Evolutionary conservation across 1,140 invertebrate species (phyloP).

Genomic region (Leptestheria dahalacensis): DNA sequence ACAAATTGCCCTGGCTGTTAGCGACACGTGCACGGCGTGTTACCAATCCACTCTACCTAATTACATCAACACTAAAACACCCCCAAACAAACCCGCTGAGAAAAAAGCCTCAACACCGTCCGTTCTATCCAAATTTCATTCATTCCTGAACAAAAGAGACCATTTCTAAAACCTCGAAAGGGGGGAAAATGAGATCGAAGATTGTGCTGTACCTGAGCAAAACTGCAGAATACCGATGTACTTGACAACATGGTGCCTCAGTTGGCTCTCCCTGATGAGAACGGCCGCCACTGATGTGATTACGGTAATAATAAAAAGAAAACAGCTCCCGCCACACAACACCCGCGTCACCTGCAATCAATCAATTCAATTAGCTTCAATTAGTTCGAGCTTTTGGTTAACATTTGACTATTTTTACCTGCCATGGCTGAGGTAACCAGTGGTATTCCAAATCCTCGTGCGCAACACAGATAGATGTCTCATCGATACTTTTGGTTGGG

Average conservation of each 20-base stretch:
- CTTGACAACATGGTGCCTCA: background rate
- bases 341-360: slow-evolving; percentile 6
- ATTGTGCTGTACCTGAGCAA: slow-evolving; percentile 3
- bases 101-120: no score
- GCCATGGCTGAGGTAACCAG: background rate
- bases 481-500: background rate
- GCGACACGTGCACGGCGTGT: background rate
- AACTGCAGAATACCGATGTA: background rate
- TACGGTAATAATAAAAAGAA: background rate
- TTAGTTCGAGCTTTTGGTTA: background rate
- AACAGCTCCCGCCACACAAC: background rate
- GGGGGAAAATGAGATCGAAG: no score
- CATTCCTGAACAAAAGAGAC: background rate
- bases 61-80: background rate
- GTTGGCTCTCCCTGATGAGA: background rate
- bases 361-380: no score
- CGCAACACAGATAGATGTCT: background rate
- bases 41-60: background rate
- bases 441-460: slow-evolving; percentile 2
- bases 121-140: background rate
- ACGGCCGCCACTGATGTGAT: background rate
- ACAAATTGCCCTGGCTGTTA: background rate
- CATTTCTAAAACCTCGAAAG: no score
- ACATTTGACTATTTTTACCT: background rate
- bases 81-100: background rate